These are phyloP conservation scores for Heteromormyrus szaboi DNA, from an alignment of 2,797 vertebrate genomes.

Conservation along the genomic window DNA sequence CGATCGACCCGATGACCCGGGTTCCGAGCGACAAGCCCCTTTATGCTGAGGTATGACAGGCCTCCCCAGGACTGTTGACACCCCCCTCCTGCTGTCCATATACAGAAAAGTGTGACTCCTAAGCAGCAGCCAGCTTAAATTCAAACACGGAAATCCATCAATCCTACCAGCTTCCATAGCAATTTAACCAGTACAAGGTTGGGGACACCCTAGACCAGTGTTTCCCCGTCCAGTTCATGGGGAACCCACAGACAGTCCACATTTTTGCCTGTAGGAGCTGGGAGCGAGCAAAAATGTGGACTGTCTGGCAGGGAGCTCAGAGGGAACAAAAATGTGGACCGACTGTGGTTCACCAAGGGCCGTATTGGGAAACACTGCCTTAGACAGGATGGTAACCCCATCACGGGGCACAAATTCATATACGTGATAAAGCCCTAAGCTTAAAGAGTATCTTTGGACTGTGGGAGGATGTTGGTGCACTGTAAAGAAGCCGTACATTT, in stretches of 20 bases:
- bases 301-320: background rate
- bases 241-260: background rate
- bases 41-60: slow-evolving; percentile 1
- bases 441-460: background rate
- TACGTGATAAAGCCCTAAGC: background rate
- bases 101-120: background rate
- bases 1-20: background rate
- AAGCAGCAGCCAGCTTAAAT: background rate
- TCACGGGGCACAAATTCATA: background rate
- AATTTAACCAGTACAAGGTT: background rate
- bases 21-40: background rate
- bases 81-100: background rate
- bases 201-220: background rate
- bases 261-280: background rate
- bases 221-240: background rate
- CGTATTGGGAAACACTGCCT: background rate
- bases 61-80: background rate
- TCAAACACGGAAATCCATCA: background rate
- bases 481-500: background rate
- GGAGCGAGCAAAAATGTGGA: background rate
- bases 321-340: background rate
- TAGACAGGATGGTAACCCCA: background rate
- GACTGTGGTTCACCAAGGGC: background rate
- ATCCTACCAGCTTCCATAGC: background rate
- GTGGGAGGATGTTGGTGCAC: background rate